Conservation (phyloP, 2,888 invertebrate genomes). For the Cantharis lateralis region DNA sequence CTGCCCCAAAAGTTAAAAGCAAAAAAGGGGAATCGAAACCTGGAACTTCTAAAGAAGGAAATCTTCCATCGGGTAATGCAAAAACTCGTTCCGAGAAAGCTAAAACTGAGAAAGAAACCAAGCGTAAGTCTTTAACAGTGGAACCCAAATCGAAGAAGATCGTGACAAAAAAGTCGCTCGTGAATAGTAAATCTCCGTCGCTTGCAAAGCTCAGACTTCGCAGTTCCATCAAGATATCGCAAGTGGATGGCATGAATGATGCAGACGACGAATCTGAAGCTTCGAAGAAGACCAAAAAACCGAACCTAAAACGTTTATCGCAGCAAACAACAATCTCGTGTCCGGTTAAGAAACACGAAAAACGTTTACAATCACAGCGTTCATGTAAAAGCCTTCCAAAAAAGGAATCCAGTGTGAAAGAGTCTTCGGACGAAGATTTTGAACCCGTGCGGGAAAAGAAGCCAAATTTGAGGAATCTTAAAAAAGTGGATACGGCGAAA, state of each 20-base stretch:
- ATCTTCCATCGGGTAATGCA: too few relatives aligned
- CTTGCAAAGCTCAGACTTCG: background rate
- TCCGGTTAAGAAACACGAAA: slow-evolving; percentile 34
- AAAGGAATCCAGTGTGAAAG: slow-evolving; percentile 9
- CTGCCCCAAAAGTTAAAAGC: background rate
- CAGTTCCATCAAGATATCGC: slow-evolving; percentile 27
- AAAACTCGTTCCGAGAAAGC: background rate
- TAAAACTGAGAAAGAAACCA: background rate
- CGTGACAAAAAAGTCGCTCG: background rate
- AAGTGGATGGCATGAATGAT: slow-evolving; percentile 41
- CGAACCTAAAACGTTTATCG: slow-evolving; percentile 43
- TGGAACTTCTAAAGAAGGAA: background rate
- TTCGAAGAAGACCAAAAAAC: slow-evolving; percentile 38
- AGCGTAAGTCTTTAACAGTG: background rate
- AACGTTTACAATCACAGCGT: slow-evolving; percentile 33
- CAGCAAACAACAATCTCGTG: slow-evolving; percentile 24
- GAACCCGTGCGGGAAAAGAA: background rate
- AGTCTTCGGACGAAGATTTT: slow-evolving; percentile 45
- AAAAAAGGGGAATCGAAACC: background rate
- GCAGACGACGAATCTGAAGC: slow-evolving; percentile 22
- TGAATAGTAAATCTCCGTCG: background rate
- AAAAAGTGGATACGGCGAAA: too few relatives aligned
- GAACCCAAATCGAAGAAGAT: background rate
- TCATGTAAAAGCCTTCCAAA: background rate
- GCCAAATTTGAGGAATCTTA: slow-evolving; percentile 6